Evolutionary conservation across 2,888 invertebrate species (phyloP).

Genomic region (Xylota segnis): DNA sequence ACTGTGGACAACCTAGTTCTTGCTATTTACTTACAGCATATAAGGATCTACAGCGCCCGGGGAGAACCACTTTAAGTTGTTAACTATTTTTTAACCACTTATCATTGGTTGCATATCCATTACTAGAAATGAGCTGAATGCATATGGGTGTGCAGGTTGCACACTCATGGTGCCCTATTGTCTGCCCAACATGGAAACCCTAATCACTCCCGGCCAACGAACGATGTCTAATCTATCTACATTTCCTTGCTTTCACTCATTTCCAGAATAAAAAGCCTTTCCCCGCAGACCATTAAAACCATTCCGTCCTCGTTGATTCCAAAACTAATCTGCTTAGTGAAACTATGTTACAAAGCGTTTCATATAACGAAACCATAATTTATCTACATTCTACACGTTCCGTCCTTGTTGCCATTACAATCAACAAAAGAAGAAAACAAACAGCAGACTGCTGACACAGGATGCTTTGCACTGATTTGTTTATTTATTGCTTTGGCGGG

Average conservation of each 20-base stretch:
- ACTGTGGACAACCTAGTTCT: too few species aligned
- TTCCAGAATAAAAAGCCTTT: background rate
- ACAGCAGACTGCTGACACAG: constrained; percentile 14
- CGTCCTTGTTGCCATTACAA: constrained; percentile 22
- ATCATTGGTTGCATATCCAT: too few species aligned
- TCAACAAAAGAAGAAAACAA: constrained; percentile 22
- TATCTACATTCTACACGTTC: constrained; percentile 45
- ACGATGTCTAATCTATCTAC: too few species aligned
- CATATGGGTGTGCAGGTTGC: too few species aligned
- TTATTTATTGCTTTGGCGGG: constrained; percentile 32
- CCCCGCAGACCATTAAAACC: background rate
- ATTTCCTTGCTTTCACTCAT: background rate
- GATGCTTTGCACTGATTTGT: constrained; percentile 29
- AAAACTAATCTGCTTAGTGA: constrained; percentile 38
- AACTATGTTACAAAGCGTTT: constrained; percentile 18
- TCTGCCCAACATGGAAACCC: too few species aligned
- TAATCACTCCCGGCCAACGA: too few species aligned
- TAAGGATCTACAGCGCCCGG: too few species aligned
- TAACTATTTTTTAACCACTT: too few species aligned
- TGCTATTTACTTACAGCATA: too few species aligned
- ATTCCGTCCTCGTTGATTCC: background rate
- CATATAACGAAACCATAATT: constrained; percentile 45
- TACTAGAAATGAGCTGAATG: too few species aligned
- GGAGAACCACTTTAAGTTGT: too few species aligned
- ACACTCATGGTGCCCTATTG: too few species aligned